These are phyloP conservation scores for Anguilla rostrata DNA, from an alignment of 2,113 vertebrate genomes.

Conservation along the genomic window DNA sequence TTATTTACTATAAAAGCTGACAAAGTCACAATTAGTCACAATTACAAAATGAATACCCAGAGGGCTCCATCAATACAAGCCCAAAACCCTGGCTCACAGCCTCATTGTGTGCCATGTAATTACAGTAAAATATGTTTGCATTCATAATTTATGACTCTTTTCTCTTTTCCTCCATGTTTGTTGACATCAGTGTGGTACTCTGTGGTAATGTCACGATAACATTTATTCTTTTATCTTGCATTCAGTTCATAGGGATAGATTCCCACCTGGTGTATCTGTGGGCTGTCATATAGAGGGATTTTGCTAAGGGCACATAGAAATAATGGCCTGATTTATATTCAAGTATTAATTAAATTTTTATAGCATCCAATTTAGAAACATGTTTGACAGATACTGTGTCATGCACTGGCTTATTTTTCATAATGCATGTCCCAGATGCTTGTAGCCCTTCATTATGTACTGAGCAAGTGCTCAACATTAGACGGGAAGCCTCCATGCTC, in stretches of 20 bases:
- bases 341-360: background rate
- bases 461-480: background rate
- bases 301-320: background rate
- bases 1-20: background rate
- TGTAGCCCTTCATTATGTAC: background rate
- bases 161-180: background rate
- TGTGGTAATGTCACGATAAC: too few relatives aligned
- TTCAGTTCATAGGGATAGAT: background rate
- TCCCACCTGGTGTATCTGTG: too few relatives aligned
- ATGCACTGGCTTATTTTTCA: background rate
- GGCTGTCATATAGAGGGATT: background rate
- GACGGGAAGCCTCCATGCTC: too few relatives aligned
- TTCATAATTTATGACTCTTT: background rate
- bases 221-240: background rate
- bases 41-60: background rate
- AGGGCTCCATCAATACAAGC: background rate
- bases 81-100: background rate
- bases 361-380: background rate
- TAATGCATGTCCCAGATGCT: background rate
- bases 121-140: background rate
- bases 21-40: background rate
- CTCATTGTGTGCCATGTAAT: background rate
- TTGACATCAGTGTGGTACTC: background rate
- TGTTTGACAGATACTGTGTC: background rate
- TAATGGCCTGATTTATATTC: background rate